Conservation (phyloP, 2,113 vertebrate genomes). For the Orcinus orca region DNA sequence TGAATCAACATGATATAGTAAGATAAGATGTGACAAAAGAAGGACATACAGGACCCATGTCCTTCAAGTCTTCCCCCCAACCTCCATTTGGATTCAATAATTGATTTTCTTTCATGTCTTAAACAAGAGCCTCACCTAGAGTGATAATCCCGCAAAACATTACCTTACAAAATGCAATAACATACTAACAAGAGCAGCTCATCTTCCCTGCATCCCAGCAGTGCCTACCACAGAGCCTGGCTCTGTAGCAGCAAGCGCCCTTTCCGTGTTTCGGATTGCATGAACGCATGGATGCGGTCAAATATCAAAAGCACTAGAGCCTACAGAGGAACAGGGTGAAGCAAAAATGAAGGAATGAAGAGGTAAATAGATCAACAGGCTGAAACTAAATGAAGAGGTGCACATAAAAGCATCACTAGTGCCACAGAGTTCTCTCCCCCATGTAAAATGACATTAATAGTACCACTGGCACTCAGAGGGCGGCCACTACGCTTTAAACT, state of each 20-base stretch:
- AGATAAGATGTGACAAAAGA: background rate
- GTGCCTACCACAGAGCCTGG: background rate
- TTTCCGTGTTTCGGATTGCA: background rate
- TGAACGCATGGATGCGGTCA: background rate
- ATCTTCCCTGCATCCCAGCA: background rate
- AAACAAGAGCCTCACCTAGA: background rate
- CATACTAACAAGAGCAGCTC: background rate
- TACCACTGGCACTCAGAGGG: background rate
- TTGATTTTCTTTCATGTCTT: constrained; percentile 1
- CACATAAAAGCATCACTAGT: background rate
- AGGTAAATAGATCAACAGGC: background rate
- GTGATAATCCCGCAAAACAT: background rate
- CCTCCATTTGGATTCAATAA: background rate
- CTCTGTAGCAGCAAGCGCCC: background rate
- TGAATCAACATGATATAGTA: background rate
- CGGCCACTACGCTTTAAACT: constrained; percentile 26
- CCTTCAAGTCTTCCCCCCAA: background rate
- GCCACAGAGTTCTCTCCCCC: background rate
- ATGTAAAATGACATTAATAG: constrained; percentile 34
- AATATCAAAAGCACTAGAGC: constrained; percentile 7
- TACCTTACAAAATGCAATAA: background rate
- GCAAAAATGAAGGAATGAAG: background rate
- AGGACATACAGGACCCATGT: background rate
- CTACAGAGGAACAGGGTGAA: background rate
- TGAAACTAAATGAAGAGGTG: background rate